A percentile compares a stretch with the other conserved stretches of the same genome.
Conservation (phyloP, 1,140 invertebrate species). For the Contarinia nasturtii region DNA sequence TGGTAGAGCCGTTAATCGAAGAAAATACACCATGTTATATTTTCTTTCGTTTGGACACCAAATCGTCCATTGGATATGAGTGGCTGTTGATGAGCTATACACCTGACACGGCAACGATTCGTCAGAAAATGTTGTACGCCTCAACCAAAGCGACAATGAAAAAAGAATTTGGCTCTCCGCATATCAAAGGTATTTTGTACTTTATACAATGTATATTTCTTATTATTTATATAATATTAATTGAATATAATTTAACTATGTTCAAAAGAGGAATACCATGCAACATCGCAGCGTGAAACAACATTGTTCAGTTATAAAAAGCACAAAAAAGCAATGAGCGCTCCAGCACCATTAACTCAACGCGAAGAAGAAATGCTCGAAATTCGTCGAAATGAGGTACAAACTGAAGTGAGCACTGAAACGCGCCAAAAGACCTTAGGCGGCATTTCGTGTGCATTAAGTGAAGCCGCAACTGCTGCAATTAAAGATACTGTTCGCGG, state of each 20-base stretch:
- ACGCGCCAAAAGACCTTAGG: conserved; percentile 78
- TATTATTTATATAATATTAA: conserved; percentile 2
- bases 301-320: conserved; percentile 62
- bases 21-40: conserved; percentile 86
- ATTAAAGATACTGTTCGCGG: conserved; percentile 44
- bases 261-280: conserved; percentile 15
- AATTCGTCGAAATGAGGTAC: conserved; percentile 53
- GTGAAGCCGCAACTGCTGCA: conserved; percentile 54
- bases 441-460: conserved; percentile 85
- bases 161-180: conserved; percentile 76
- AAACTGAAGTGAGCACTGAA: conserved; percentile 62
- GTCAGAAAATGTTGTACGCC: conserved; percentile 97
- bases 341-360: conserved; percentile 72
- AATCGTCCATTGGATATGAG: conserved; percentile 62
- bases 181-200: conserved; percentile 92
- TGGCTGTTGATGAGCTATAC: conserved; percentile 94
- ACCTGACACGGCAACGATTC: conserved; percentile 70
- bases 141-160: conserved; percentile 97
- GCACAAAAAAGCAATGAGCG: conserved; percentile 52
- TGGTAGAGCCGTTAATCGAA: conserved; percentile 55
- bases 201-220: conserved; percentile 40
- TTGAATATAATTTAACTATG: neutral
- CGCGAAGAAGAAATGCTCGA: conserved; percentile 77
- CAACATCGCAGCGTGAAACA: conserved; percentile 48
- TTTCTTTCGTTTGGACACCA: conserved; percentile 51